Conservation (phyloP, 2,888 invertebrate genomes). For the Andrena praecox region DNA sequence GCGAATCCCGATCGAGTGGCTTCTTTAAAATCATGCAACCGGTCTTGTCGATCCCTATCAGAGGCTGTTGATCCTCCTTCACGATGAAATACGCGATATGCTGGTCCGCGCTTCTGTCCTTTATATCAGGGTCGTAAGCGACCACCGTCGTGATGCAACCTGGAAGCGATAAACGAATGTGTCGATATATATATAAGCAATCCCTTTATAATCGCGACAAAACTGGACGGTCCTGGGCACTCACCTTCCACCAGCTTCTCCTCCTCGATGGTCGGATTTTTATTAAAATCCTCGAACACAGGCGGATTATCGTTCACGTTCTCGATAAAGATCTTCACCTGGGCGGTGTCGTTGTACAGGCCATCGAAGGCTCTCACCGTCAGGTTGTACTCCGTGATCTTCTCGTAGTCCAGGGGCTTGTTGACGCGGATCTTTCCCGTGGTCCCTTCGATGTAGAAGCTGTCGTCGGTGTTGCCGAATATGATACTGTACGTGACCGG, state of each 20-base stretch:
- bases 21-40: conserved; percentile 91
- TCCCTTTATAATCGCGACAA: neutral
- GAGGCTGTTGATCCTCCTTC: conserved; percentile 90
- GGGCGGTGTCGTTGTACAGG: conserved; percentile 92
- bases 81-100: conserved; percentile 92
- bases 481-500: conserved; percentile 95
- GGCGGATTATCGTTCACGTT: conserved; percentile 98
- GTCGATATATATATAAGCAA: neutral
- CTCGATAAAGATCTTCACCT: conserved; percentile 93
- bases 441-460: conserved; percentile 93
- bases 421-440: conserved; percentile 95
- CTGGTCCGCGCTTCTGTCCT: conserved; percentile 90
- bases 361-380: conserved; percentile 94
- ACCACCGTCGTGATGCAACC: conserved; percentile 86
- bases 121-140: conserved; percentile 95
- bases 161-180: conserved; percentile 40
- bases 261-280: conserved; percentile 91
- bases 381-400: conserved; percentile 93
- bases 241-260: conserved; percentile 88
- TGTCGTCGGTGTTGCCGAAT: conserved; percentile 93
- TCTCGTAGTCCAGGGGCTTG: conserved; percentile 92
- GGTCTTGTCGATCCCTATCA: conserved; percentile 90
- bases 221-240: neutral
- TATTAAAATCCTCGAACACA: conserved; percentile 90
- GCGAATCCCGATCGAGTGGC: conserved; percentile 95